A percentile compares a stretch with the other conserved stretches of the same genome.
Conservation (phyloP, 2,797 vertebrate species). For the Sebastes diaconus region DNA sequence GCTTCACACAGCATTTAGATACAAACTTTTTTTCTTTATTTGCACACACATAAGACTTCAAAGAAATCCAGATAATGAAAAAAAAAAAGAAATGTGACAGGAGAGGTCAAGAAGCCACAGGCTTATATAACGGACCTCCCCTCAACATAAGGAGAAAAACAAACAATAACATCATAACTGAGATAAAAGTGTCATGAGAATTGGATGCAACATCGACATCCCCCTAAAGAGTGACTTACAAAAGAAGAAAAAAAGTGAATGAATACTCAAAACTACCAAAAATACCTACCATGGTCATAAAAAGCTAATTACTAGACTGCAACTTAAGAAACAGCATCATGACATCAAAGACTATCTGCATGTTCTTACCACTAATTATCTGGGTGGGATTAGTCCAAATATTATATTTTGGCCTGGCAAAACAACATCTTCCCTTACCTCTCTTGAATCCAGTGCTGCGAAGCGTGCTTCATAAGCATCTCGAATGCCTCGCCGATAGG, state of each 20-base stretch:
- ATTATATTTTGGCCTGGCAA: background rate
- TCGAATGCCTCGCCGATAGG: slow-evolving; percentile 56
- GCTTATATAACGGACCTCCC: background rate
- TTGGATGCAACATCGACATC: background rate
- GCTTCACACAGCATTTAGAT: background rate
- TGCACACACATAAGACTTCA: background rate
- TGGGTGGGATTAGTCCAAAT: background rate
- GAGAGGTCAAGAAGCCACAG: background rate
- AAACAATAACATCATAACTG: background rate
- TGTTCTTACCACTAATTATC: background rate
- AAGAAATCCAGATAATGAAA: too few relatives aligned
- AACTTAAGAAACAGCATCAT: background rate
- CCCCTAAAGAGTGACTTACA: background rate
- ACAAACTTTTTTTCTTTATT: background rate
- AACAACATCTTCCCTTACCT: slow-evolving; percentile 37
- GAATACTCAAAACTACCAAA: background rate
- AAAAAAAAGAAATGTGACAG: background rate
- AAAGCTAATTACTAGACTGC: background rate
- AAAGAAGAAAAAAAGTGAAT: background rate
- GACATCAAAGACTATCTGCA: background rate
- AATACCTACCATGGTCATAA: background rate
- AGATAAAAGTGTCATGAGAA: background rate
- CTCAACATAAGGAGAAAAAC: background rate
- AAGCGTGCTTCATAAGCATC: slow-evolving; percentile 63
- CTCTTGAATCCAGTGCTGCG: slow-evolving; percentile 46